Evolutionary conservation across 2,888 invertebrate species (phyloP).

Genomic region (Drosophila subsilvestris): DNA sequence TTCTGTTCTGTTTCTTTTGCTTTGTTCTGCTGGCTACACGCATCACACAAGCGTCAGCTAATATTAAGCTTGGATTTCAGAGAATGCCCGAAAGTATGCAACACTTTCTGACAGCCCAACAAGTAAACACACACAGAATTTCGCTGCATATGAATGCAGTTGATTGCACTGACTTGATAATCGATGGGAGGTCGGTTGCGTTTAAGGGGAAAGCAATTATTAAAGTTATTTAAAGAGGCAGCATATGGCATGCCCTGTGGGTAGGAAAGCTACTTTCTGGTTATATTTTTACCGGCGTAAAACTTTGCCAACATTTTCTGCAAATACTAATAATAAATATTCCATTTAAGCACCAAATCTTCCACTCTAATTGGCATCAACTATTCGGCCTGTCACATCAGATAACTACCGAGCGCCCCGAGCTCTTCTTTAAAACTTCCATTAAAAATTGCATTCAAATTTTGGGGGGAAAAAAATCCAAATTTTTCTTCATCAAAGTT

Average conservation of each 20-base stretch:
- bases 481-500: constrained; percentile 20
- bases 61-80: constrained; percentile 13
- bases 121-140: constrained; percentile 29
- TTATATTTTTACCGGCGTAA: no score
- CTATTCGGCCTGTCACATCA: background rate
- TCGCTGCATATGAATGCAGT: background rate
- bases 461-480: background rate
- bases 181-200: background rate
- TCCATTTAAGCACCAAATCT: background rate
- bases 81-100: constrained; percentile 52
- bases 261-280: no score
- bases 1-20: background rate
- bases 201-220: background rate
- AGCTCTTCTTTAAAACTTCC: constrained; percentile 4
- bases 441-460: constrained; percentile 12
- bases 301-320: background rate
- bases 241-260: no score
- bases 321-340: background rate
- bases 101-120: constrained; percentile 10
- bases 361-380: background rate
- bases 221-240: background rate
- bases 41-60: background rate
- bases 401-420: background rate
- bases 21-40: background rate
- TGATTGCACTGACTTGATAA: background rate